Evolutionary conservation across 2,113 vertebrate species (phyloP).

Genomic region (Mus pahari): DNA sequence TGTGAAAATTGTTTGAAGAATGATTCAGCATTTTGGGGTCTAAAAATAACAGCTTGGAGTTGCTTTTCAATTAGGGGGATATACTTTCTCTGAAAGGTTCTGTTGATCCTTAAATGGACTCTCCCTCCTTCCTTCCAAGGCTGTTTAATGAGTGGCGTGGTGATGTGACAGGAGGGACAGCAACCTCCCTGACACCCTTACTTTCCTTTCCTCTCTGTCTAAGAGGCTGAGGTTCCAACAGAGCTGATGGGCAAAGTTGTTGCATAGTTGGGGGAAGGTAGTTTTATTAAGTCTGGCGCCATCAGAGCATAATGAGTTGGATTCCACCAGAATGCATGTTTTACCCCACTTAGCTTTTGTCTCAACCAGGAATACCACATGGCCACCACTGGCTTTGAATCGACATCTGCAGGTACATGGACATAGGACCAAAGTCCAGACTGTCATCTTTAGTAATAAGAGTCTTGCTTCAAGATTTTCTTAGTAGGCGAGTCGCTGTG

Average conservation of each 20-base stretch:
- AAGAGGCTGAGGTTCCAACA: background rate
- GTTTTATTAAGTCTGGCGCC: conserved; percentile 18
- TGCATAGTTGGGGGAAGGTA: conserved; percentile 67
- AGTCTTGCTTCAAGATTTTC: conserved; percentile 42
- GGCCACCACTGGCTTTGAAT: background rate
- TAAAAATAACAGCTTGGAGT: conserved; percentile 64
- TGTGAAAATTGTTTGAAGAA: conserved; percentile 57
- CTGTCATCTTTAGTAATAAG: conserved; percentile 44
- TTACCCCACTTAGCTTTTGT: conserved; percentile 22
- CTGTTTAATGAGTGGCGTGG: conserved; percentile 62
- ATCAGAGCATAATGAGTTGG: conserved; percentile 54
- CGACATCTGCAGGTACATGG: background rate
- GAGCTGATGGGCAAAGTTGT: conserved; percentile 46
- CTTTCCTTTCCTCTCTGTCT: background rate
- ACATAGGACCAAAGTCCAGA: conserved; percentile 42
- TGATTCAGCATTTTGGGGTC: conserved; percentile 71
- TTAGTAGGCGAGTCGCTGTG: background rate
- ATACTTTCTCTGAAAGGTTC: background rate
- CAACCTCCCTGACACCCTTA: conserved; percentile 31
- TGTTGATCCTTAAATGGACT: conserved; percentile 63
- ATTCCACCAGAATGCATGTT: conserved; percentile 21
- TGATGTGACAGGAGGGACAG: conserved; percentile 48
- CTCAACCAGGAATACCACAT: conserved; percentile 50
- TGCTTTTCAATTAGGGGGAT: conserved; percentile 58
- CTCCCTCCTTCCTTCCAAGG: conserved; percentile 43